phyloP scores from a whole-genome alignment of 2,113 vertebrate species.

The Anoura caudifer region DNA sequence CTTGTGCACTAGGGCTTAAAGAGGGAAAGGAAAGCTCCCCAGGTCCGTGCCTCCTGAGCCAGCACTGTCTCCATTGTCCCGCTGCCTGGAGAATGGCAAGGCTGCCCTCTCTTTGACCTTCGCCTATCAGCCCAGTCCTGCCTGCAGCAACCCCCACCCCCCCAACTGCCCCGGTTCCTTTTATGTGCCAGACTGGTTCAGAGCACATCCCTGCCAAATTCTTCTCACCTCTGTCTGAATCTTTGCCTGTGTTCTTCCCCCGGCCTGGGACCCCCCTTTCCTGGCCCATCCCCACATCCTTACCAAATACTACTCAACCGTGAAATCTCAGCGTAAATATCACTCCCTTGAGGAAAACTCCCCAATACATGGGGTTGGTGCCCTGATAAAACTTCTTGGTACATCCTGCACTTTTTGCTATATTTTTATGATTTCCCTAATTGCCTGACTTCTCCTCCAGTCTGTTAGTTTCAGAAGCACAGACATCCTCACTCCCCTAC shows the following conservation, averaged over 20 bases:
- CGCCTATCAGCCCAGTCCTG: not conserved
- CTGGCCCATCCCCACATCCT: not conserved
- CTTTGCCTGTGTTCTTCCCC: not conserved
- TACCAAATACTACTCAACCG: too few species aligned
- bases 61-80: not conserved
- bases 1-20: rapidly evolving
- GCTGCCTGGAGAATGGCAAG: not conserved
- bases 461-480: not conserved
- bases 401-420: not conserved
- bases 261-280: not conserved
- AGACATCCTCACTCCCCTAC: not conserved
- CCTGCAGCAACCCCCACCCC: too few species aligned
- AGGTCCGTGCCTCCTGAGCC: not conserved
- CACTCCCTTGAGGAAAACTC: not conserved
- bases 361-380: rapidly evolving
- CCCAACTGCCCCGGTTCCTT: too few species aligned
- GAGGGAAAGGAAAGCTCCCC: not conserved
- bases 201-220: not conserved
- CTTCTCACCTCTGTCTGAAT: not conserved
- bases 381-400: not conserved
- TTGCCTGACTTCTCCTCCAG: not conserved
- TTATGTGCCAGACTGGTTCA: not conserved
- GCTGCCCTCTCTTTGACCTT: not conserved
- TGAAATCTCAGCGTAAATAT: not conserved
- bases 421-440: not conserved